Percentiles rank a stretch among this genome's conserved stretches.
Conservation (phyloP, 2,888 invertebrate genomes). For the Sicus ferrugineus region DNA sequence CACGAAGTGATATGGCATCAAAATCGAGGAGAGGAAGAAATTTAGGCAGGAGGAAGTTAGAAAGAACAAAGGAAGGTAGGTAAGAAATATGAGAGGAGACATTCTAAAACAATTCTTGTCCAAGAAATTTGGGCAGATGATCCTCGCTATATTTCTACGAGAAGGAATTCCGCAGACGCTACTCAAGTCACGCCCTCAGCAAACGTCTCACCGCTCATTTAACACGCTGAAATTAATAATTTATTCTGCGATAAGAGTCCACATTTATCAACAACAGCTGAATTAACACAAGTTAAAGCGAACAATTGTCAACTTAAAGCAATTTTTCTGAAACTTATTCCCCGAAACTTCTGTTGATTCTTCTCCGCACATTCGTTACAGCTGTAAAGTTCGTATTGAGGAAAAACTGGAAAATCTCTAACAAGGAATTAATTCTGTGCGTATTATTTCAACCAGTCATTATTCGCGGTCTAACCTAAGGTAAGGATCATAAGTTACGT, state of each 20-base stretch:
- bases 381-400: too few species aligned
- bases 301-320: too few species aligned
- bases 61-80: too few species aligned
- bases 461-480: too few species aligned
- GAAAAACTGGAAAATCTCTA: neutral
- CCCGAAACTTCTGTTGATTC: too few species aligned
- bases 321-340: too few species aligned
- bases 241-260: neutral
- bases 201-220: too few species aligned
- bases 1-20: neutral
- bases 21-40: constrained; percentile 5
- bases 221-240: too few species aligned
- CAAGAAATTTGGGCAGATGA: neutral
- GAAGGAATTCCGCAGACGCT: too few species aligned
- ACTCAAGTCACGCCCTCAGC: neutral
- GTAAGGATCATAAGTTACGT: constrained; percentile 3
- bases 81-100: too few species aligned
- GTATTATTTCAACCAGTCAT: neutral
- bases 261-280: neutral
- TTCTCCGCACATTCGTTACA: neutral
- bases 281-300: too few species aligned
- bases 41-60: neutral
- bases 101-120: too few species aligned
- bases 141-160: neutral
- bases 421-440: neutral